Evolutionary conservation across 2,113 vertebrate species (phyloP).

Genomic region (Etheostoma cragini): DNA sequence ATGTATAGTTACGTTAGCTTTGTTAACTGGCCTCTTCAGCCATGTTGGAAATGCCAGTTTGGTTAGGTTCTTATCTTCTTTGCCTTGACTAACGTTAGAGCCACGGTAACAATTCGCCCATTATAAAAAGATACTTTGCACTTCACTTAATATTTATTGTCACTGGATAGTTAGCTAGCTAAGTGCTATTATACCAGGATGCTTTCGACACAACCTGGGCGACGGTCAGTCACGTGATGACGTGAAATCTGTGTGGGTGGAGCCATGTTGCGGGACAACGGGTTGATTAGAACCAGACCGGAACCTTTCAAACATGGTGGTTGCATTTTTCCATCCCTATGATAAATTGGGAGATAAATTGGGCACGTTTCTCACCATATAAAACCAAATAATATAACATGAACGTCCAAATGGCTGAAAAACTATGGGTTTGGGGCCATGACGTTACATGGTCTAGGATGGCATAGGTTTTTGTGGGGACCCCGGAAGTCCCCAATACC

Average conservation of each 20-base stretch:
- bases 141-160: slow-evolving; percentile 29
- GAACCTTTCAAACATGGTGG: background rate
- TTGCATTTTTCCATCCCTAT: background rate
- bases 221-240: slow-evolving; percentile 80
- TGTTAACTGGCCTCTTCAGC: slow-evolving; percentile 40
- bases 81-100: slow-evolving; percentile 11
- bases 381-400: background rate
- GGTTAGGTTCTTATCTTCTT: slow-evolving; percentile 31
- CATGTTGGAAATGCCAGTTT: background rate
- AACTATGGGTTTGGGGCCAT: background rate
- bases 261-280: background rate
- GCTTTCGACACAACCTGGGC: slow-evolving; percentile 79
- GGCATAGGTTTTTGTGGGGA: too few relatives aligned
- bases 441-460: background rate
- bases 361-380: background rate
- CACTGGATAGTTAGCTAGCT: slow-evolving; percentile 45
- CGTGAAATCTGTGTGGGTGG: slow-evolving; percentile 68
- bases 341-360: background rate
- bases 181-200: slow-evolving; percentile 70
- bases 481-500: background rate
- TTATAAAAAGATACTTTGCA: slow-evolving; percentile 19
- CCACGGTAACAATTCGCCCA: slow-evolving; percentile 6
- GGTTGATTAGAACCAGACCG: too few relatives aligned
- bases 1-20: slow-evolving; percentile 53
- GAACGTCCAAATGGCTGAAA: background rate